Percentiles rank a stretch among this genome's conserved stretches.
phyloP scores from a whole-genome alignment of 2,888 invertebrate species.

The Macaria notata region DNA sequence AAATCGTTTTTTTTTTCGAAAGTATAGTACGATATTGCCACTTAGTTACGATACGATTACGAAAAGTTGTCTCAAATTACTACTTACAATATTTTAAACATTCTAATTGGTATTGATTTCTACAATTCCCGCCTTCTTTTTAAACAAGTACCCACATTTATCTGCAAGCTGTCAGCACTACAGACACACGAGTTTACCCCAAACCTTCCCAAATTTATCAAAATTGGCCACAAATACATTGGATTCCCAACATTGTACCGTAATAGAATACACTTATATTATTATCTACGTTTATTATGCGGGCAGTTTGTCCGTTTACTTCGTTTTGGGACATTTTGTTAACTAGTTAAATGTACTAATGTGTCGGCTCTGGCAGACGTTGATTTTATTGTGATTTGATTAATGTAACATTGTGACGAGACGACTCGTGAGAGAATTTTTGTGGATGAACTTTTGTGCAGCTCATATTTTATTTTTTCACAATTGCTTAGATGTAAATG shows the following conservation, averaged over 20 bases:
- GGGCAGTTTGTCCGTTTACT: conserved; percentile 70
- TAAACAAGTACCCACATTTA: not conserved
- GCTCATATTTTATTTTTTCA: too few species aligned
- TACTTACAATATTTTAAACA: too few species aligned
- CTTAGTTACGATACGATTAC: too few species aligned
- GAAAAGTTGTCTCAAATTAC: too few species aligned
- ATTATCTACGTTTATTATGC: conserved; percentile 57
- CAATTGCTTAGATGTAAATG: too few species aligned
- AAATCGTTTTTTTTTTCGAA: too few species aligned
- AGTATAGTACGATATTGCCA: too few species aligned
- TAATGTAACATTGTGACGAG: not conserved
- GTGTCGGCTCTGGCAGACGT: conserved; percentile 31
- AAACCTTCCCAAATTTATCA: conserved; percentile 42
- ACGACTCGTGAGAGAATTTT: conserved; percentile 15
- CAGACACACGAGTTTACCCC: not conserved
- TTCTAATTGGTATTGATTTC: too few species aligned
- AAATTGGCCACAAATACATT: conserved; percentile 61
- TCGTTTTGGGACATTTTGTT: conserved; percentile 49
- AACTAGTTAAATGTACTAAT: conserved; percentile 37
- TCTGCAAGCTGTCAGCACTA: conserved; percentile 9
- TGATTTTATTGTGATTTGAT: conserved; percentile 28
- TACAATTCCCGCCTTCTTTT: too few species aligned
- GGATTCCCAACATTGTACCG: conserved; percentile 59
- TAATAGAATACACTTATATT: conserved; percentile 29
- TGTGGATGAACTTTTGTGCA: too few species aligned